Base-by-base conservation (phyloP, 2,888 invertebrate species). In the Adelognathus sp. region DNA sequence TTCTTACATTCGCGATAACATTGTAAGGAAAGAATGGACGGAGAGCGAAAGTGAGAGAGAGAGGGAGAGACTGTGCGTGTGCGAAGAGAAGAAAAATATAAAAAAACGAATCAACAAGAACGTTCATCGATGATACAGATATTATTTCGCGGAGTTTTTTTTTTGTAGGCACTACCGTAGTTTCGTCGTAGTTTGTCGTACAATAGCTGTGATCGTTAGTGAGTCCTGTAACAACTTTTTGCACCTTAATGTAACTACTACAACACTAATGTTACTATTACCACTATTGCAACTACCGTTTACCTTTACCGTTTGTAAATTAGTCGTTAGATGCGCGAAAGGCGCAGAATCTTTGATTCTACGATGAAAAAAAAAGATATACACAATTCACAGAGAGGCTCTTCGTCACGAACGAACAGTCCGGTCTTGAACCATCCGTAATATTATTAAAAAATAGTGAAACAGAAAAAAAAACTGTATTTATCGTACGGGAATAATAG, bases 171-270 rank as follows among this genome's bases (percentile, higher is more conserved):
- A 54, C 44, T 66, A 71, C 36, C 36, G 70, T 79, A 79, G 74
- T 61, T 79, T 50, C 60, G 66, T 29, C 36, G 70, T 79, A 79
- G 74, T 61, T 79, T 50, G 70, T 75, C 86, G 85, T 88, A 88
- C 85, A 88, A 88, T 90, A 90, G 89, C 90, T 90, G 90, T 90
- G 90, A 90, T 90, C 87, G 86, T 88, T 88, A 87, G 81, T 66
- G 74, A 79, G 77, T 74, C 72, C 79, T 77, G 61, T 81, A 79
- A 80, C 60, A 79, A 80, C n/a, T 77, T 79, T 75, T 79, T 79
- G 75, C 81, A 79, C 81, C 69, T 52, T 31, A 58, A n/a, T n/a
- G n/a, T 33, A 58, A 39, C 41, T 31, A 54, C 54, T 72, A 60
- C 41, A 50, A 63, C 39, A 44, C 7, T 56, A 46, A 24, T 16